Percentiles rank a stretch among this genome's conserved stretches.
Evolutionary conservation across 2,888 invertebrate species (phyloP).

Genomic region (Actias luna): DNA sequence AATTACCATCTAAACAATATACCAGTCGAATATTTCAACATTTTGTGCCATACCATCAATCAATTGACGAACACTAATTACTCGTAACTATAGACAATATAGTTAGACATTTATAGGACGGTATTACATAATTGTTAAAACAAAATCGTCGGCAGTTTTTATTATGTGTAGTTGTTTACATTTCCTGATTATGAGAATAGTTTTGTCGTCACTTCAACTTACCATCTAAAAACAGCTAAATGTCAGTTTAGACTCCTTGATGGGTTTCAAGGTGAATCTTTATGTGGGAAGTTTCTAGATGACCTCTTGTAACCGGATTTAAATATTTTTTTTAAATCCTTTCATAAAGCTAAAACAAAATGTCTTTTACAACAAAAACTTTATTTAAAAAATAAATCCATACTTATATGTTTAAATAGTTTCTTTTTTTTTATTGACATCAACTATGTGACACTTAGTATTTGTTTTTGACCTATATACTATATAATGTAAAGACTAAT

Average conservation of each 20-base stretch:
- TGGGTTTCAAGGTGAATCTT: neutral
- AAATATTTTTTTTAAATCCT: neutral
- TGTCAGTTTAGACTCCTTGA: neutral
- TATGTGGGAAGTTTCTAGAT: neutral
- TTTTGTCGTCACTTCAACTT: neutral
- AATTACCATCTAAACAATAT: conserved; percentile 24
- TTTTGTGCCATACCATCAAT: conserved; percentile 32
- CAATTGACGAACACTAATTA: conserved; percentile 24
- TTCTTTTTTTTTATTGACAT: too few relatives aligned
- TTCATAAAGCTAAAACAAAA: neutral
- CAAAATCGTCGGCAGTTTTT: neutral
- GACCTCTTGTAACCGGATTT: neutral
- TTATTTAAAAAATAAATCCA: too few relatives aligned
- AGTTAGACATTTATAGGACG: conserved; percentile 1
- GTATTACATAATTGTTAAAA: conserved; percentile 2
- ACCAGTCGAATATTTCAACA: conserved; percentile 26
- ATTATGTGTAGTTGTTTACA: neutral
- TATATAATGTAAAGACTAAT: too few relatives aligned
- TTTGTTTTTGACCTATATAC: too few relatives aligned
- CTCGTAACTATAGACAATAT: conserved; percentile 6
- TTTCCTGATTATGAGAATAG: neutral
- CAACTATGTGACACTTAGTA: too few relatives aligned
- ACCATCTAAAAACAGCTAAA: neutral
- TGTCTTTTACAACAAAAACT: neutral
- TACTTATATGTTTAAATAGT: too few relatives aligned